Conservation (phyloP, 2,888 invertebrate genomes). For the Protula sp. region DNA sequence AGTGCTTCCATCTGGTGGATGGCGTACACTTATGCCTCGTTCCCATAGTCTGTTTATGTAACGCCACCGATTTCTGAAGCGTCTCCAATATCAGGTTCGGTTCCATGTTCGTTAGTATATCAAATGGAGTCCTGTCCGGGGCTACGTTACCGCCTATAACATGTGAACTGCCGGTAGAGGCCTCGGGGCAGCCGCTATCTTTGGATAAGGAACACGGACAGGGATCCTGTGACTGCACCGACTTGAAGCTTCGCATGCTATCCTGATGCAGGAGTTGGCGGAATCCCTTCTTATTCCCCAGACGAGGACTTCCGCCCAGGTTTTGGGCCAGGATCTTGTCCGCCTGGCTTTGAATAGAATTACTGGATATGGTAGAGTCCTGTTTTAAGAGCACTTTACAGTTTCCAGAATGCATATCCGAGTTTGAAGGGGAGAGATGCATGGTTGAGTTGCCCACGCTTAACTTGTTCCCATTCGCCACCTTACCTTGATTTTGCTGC, state of each 20-base stretch:
- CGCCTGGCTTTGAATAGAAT: background rate
- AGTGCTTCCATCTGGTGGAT: slow-evolving; percentile 60
- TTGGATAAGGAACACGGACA: background rate
- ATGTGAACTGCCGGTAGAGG: background rate
- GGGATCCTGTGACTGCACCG: background rate
- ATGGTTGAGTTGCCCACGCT: too few relatives aligned
- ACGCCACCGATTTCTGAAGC: slow-evolving; percentile 61
- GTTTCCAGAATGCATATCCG: too few relatives aligned
- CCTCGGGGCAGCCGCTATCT: background rate
- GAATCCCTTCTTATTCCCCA: background rate
- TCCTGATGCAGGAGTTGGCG: slow-evolving; percentile 11
- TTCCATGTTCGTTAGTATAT: slow-evolving; percentile 48
- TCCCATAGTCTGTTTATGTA: slow-evolving; percentile 61
- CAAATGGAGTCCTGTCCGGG: slow-evolving; percentile 36
- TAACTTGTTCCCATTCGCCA: too few relatives aligned
- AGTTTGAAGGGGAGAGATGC: too few relatives aligned
- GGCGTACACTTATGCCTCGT: slow-evolving; percentile 62
- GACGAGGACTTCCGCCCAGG: background rate
- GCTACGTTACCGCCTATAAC: background rate
- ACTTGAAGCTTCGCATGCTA: slow-evolving; percentile 9
- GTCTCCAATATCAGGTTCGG: slow-evolving; percentile 59
- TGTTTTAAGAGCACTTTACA: background rate
- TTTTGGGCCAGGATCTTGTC: background rate
- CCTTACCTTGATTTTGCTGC: too few relatives aligned
- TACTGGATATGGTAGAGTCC: background rate